Base-by-base conservation (phyloP, 2,888 invertebrate genomes). In the Yponomeuta evonymella region DNA sequence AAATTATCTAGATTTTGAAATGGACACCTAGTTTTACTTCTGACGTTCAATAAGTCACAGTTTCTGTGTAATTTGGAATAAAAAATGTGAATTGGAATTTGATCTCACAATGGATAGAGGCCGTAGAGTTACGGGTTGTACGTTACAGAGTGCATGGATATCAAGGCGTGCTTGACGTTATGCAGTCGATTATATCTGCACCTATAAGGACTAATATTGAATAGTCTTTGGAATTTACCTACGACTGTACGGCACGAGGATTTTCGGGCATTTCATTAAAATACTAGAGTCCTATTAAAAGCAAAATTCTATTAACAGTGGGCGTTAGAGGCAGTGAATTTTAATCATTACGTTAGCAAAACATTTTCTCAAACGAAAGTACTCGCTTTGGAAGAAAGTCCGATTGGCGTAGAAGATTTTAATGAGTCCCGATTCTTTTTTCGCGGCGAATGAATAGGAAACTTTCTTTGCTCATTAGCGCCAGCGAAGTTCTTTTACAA, bases 381-480 rank as follows among this genome's bases (percentile, higher is more conserved):
- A 15, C 51, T 58, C 51, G 15, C 51, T 33, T 65, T 33, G 6
- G 30, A 65, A 29, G 65, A 65, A 65, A 65, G 65, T 65, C 30
- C 30, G 65, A 30, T 65, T 33, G 65, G 33, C 29, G 65, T 29
- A 12, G 33, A 33, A 29, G 30, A 65, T 65, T 65, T 65, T 65
- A 65, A 65, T 65, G 65, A 65, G 65, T 65, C 30, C 43, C 51
- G 33, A 65, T 12, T 65, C 65, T 65, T 65, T 64, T 43, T 29
- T 30, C 10, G 64, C 12, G 64, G 64, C 10, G 1, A 65, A 65
- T 65, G 65, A 65, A 65, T 29, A 65, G 29, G 30, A 29, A 33
- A 65, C 30, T n/a, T 67, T 43, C 67, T 67, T 66, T 33, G 23
- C 67, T 67, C 67, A 67, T 67, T 67, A 67, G 23, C 43, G 48